These are phyloP conservation scores for Zophobas atratus DNA, from an alignment of 1,140 invertebrate species.

Conservation along the genomic window DNA sequence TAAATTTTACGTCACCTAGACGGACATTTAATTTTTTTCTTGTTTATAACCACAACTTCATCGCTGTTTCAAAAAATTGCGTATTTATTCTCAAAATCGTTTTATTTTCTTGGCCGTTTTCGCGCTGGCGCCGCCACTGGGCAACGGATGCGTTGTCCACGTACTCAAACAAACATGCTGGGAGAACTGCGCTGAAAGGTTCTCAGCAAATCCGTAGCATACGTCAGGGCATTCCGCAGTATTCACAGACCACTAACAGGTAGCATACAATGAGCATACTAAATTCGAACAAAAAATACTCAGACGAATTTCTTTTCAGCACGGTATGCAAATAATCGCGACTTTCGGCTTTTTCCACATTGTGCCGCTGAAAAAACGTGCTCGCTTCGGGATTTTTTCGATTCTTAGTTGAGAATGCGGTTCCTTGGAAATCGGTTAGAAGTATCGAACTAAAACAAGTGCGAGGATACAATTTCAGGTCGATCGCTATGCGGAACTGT, in stretches of 20 bases:
- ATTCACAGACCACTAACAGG: constrained; percentile 58
- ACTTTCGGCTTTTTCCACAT: constrained; percentile 29
- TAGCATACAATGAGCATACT: constrained; percentile 58
- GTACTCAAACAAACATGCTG: constrained; percentile 62
- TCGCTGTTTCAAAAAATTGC: too few relatives aligned
- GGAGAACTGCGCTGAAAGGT: constrained; percentile 60
- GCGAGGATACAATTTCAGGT: too few relatives aligned
- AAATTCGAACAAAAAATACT: constrained; percentile 58
- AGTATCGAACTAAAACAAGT: too few relatives aligned
- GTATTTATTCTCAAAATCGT: too few relatives aligned
- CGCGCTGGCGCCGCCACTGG: constrained; percentile 44
- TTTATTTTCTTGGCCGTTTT: background rate
- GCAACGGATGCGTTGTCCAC: constrained; percentile 62
- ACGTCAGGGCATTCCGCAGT: constrained; percentile 61
- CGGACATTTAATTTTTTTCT: too few relatives aligned
- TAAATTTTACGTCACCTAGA: too few relatives aligned
- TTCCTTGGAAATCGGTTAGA: too few relatives aligned
- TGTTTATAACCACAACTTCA: too few relatives aligned
- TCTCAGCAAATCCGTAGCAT: constrained; percentile 62
- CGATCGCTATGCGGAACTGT: too few relatives aligned
- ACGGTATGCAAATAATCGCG: constrained; percentile 45
- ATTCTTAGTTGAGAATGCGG: too few relatives aligned
- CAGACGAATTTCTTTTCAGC: constrained; percentile 46
- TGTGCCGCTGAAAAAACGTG: constrained; percentile 1
- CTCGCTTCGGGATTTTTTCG: too few relatives aligned